phyloP scores from a whole-genome alignment of 1,140 invertebrate species.

The Pseudomyrmex dendroicus region DNA sequence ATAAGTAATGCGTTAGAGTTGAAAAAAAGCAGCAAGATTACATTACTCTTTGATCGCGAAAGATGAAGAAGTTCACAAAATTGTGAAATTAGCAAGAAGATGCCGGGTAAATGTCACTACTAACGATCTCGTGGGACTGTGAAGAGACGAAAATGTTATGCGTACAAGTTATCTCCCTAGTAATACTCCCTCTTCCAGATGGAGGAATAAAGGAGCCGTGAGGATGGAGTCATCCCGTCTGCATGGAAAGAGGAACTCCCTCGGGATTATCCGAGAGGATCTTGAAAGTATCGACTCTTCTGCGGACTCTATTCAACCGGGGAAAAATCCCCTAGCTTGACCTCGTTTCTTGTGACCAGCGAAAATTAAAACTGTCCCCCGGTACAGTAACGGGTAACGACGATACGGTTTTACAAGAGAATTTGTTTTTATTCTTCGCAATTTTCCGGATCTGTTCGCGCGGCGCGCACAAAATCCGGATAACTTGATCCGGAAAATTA shows the following conservation, averaged over 20 bases:
- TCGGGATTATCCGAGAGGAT: slow-evolving; percentile 47
- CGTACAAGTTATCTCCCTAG: slow-evolving; percentile 20
- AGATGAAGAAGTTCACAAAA: neutral
- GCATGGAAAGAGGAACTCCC: slow-evolving; percentile 19
- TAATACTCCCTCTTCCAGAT: slow-evolving; percentile 59
- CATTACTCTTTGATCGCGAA: neutral
- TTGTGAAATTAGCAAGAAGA: slow-evolving; percentile 29
- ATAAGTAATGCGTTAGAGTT: neutral
- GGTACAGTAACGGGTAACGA: neutral
- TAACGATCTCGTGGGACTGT: slow-evolving; percentile 43
- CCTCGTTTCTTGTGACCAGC: neutral
- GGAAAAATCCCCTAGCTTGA: neutral
- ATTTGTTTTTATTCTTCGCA: slow-evolving; percentile 39
- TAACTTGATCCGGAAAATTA: neutral
- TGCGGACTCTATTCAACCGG: slow-evolving; percentile 38
- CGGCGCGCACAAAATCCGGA: too few species aligned
- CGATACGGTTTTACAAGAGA: neutral
- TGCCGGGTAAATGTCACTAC: slow-evolving; percentile 51
- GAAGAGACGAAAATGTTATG: slow-evolving; percentile 35
- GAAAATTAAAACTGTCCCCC: slow-evolving; percentile 43
- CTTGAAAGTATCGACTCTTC: slow-evolving; percentile 27
- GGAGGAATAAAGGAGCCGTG: slow-evolving; percentile 24
- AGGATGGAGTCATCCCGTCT: neutral
- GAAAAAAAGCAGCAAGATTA: neutral
- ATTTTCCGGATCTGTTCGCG: slow-evolving; percentile 11